Evolutionary conservation across 2,113 vertebrate species (phyloP), one percentile per base, ranked within the genome.

Genomic region (Oryzias celebensis): DNA sequence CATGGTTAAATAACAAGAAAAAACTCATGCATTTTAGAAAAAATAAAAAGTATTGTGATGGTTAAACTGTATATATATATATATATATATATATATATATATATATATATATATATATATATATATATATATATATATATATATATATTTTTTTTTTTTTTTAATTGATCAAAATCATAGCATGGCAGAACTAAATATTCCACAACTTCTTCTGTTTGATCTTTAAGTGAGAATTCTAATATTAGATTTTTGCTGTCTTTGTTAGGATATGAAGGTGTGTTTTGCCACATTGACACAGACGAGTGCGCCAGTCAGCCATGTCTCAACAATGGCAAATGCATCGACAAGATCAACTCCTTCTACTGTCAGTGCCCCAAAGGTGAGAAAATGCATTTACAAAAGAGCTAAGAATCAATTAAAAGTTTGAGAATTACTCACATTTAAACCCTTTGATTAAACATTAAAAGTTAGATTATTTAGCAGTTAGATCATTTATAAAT

Each of bases 311-410:
- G 93, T 86, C 93, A 93, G 80, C 96, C 97, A 22, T 99, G 97
- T 68, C 91, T 96, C 55, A 96, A 98, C 89, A 94, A 90, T 0
- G 96, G 96, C 60, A 95, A 89, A 75, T 99, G 97, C 60, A 59
- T 98, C 0, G 96, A 99, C 91, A 96, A 95, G 90, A 94, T 98
- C 91, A 98, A 97, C 5, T 94, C 95, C 63, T 98, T 96, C 79
- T 87, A 94, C 71, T 99, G 96, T 90, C 92, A 98, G 80, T 99
- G 96, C 44, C 93, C 92, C 59, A 94, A 92, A 12, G 96, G 96
- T 98, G 86, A 71, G 89, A 63, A 59, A 47, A 57, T 36, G 3
- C 5, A 46, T 47, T 46, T 22, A 14, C 41, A 20, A 51, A 45
- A 12, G 7, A 46, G 44, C 15, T 18, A 24, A 18, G 41, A 20